Evolutionary conservation across 2,113 vertebrate genomes (phyloP).

Genomic region (Trogon melanurus): DNA sequence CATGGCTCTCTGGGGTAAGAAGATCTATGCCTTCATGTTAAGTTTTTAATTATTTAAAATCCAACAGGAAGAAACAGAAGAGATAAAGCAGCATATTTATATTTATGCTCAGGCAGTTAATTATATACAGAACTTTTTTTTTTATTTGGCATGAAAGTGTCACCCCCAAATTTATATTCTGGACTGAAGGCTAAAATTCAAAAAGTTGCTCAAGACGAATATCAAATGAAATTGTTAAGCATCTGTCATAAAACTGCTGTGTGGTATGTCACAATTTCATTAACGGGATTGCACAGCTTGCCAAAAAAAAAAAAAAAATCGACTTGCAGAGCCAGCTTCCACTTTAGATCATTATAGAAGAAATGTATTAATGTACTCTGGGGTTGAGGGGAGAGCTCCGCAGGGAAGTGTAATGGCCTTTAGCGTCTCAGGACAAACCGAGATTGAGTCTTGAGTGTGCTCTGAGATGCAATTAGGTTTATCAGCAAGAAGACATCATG

Average conservation of each 20-base stretch:
- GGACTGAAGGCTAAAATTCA: slow-evolving; percentile 58
- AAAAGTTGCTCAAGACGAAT: slow-evolving; percentile 50
- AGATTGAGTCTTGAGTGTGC: slow-evolving; percentile 42
- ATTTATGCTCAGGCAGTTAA: slow-evolving; percentile 50
- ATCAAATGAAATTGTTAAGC: slow-evolving; percentile 62
- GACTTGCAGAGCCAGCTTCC: slow-evolving; percentile 59
- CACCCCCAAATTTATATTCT: slow-evolving; percentile 57
- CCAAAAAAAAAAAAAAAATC: slow-evolving; percentile 27
- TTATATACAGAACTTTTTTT: slow-evolving; percentile 5
- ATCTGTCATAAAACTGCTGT: slow-evolving; percentile 70
- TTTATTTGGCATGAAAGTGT: slow-evolving; percentile 34
- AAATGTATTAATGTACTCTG: slow-evolving; percentile 43
- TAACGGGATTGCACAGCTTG: slow-evolving; percentile 51
- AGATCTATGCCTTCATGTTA: background rate
- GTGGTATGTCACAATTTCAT: slow-evolving; percentile 66
- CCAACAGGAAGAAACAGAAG: slow-evolving; percentile 43
- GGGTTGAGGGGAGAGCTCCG: background rate
- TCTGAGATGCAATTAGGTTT: slow-evolving; percentile 24
- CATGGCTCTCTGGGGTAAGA: slow-evolving; percentile 97
- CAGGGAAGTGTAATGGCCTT: slow-evolving; percentile 54
- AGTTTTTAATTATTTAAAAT: slow-evolving; percentile 57
- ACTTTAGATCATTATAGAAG: slow-evolving; percentile 66
- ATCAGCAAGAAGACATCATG: background rate
- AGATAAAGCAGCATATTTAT: slow-evolving; percentile 50
- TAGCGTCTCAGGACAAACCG: slow-evolving; percentile 7